A percentile compares a stretch with the other conserved stretches of the same genome.
These are phyloP conservation scores for Percina caprodes DNA, from an alignment of 2,113 vertebrate species.

Conservation along the genomic window DNA sequence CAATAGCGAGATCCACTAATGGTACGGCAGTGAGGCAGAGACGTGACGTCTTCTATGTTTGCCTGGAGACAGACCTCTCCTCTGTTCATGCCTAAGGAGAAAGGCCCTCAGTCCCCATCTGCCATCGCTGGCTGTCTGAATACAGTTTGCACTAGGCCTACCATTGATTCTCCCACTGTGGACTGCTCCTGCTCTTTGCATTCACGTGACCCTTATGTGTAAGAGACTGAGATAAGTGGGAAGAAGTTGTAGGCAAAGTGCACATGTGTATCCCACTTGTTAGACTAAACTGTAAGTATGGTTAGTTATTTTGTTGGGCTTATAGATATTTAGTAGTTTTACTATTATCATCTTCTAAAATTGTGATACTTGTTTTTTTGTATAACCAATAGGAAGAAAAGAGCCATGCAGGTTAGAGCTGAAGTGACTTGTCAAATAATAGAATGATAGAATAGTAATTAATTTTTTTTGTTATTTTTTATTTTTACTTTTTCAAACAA, in stretches of 20 bases:
- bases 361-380: background rate
- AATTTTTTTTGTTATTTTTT: background rate
- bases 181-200: slow-evolving; percentile 16
- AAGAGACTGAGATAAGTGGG: slow-evolving; percentile 14
- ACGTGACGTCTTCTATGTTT: slow-evolving; percentile 68
- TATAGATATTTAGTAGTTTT: background rate
- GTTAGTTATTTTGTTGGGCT: background rate
- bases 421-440: background rate
- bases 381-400: too few species aligned
- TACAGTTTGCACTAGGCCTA: slow-evolving; percentile 30
- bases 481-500: background rate
- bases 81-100: slow-evolving; percentile 73
- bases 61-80: slow-evolving; percentile 68
- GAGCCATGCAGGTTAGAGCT: background rate
- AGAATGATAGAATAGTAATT: background rate
- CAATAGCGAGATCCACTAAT: slow-evolving; percentile 80
- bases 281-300: background rate
- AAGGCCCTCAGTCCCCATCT: slow-evolving; percentile 70
- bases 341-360: background rate
- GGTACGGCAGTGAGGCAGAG: slow-evolving; percentile 72
- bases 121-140: slow-evolving; percentile 36
- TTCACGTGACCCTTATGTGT: slow-evolving; percentile 8
- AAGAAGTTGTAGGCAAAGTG: background rate
- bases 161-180: slow-evolving; percentile 52
- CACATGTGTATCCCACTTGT: slow-evolving; percentile 20